Evolutionary conservation across 2,888 invertebrate species (phyloP).

Genomic region (Trachelus iudaicus): DNA sequence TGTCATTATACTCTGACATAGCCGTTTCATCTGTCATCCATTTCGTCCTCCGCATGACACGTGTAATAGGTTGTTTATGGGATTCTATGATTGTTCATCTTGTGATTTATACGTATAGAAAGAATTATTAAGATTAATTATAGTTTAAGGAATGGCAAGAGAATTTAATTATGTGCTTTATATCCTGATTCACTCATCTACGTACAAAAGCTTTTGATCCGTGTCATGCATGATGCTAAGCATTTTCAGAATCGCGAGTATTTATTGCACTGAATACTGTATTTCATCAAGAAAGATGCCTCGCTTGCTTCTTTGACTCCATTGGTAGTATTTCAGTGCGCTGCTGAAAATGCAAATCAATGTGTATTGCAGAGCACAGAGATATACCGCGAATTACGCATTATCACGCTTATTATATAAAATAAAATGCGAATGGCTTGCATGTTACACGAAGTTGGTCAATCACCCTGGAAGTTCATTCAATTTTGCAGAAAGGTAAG

Average conservation of each 20-base stretch:
- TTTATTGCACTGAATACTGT: not conserved
- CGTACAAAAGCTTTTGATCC: not conserved
- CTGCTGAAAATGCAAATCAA: not conserved
- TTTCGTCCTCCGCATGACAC: not conserved
- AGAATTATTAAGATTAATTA: not conserved
- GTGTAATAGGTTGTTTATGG: not conserved
- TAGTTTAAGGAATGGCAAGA: not conserved
- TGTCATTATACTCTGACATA: not conserved
- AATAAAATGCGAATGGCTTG: constrained; percentile 12
- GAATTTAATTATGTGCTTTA: not conserved
- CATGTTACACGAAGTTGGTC: constrained; percentile 36
- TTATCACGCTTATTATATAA: not conserved
- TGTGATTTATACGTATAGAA: not conserved
- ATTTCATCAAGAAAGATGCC: not conserved
- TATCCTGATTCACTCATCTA: not conserved
- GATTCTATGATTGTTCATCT: not conserved
- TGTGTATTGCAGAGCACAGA: not conserved
- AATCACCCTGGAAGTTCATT: constrained; percentile 21
- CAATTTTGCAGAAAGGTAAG: constrained; percentile 24
- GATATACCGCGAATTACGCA: not conserved
- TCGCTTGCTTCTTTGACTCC: not conserved
- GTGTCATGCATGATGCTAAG: not conserved
- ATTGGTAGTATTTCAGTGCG: not conserved
- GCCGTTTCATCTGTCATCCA: not conserved
- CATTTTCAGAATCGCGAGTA: not conserved